Conservation (phyloP, 2,888 invertebrate genomes). For the Merodon equestris region DNA sequence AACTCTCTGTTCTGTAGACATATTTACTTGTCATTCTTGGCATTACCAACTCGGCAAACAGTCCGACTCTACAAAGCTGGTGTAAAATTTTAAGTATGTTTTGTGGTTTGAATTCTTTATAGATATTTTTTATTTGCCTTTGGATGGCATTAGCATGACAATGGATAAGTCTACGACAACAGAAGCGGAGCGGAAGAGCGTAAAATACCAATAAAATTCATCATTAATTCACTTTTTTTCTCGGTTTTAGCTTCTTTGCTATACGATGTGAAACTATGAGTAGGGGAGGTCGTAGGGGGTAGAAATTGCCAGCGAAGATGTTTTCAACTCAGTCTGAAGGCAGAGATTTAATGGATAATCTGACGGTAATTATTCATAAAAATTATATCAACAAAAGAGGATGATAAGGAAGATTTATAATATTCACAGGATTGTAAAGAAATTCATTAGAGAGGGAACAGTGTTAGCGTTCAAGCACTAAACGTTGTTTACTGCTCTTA, state of each 20-base stretch:
- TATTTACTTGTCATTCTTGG: neutral
- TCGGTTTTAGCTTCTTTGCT: neutral
- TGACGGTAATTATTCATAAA: neutral
- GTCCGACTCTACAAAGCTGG: neutral
- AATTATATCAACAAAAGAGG: no score
- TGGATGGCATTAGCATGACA: slow-evolving; percentile 11
- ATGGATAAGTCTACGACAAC: slow-evolving; percentile 22
- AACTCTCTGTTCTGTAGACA: neutral
- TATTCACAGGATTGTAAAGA: no score
- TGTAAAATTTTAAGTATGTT: slow-evolving; percentile 29
- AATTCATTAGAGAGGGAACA: no score
- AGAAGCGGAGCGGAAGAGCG: slow-evolving; percentile 16
- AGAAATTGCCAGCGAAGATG: neutral
- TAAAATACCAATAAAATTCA: slow-evolving; percentile 38
- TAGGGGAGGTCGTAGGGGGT: no score
- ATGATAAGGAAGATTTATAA: no score
- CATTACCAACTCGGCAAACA: slow-evolving; percentile 1
- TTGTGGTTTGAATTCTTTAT: slow-evolving; percentile 6
- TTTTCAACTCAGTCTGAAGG: neutral
- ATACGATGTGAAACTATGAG: no score
- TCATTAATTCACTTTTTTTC: slow-evolving; percentile 30
- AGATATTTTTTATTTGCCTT: slow-evolving; percentile 27
- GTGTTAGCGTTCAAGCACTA: no score
- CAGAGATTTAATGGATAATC: slow-evolving; percentile 1
- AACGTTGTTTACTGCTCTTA: no score